Conservation (phyloP, 2,888 invertebrate species). For the Protodeltote pygarga region DNA sequence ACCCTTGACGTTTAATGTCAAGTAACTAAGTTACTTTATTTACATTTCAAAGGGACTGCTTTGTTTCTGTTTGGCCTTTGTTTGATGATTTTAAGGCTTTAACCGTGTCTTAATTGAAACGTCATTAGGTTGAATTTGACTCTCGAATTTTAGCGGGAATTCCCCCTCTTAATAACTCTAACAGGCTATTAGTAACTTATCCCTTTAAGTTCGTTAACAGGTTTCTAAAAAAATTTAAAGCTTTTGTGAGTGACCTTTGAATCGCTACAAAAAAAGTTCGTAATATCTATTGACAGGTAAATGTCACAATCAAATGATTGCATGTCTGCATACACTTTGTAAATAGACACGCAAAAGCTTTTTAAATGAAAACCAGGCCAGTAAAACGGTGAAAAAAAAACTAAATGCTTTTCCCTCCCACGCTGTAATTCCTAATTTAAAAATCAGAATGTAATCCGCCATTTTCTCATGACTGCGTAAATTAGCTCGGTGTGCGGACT, state of each 20-base stretch:
- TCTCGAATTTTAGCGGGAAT: conserved; percentile 19
- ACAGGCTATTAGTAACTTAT: conserved; percentile 38
- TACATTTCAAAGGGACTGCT: conserved; percentile 43
- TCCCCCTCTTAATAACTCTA: conserved; percentile 31
- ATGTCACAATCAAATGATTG: no score
- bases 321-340: no score
- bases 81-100: conserved; percentile 18
- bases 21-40: conserved; percentile 47
- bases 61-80: conserved; percentile 47
- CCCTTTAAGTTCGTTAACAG: conserved; percentile 31
- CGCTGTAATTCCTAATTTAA: conserved; percentile 25
- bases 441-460: conserved; percentile 30
- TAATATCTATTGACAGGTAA: no score
- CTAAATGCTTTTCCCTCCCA: not conserved
- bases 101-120: conserved; percentile 16
- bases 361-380: no score
- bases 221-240: conserved; percentile 11
- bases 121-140: conserved; percentile 18
- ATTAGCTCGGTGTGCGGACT: conserved; percentile 42
- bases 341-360: no score
- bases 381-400: not conserved
- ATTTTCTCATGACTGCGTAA: conserved; percentile 40
- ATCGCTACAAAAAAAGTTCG: no score
- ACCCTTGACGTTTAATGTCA: conserved; percentile 42
- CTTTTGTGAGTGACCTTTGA: no score